These are phyloP conservation scores for Dendronephthya gigantea DNA, from an alignment of 64 coral and sea anemone genomes.

Conservation along the genomic window DNA sequence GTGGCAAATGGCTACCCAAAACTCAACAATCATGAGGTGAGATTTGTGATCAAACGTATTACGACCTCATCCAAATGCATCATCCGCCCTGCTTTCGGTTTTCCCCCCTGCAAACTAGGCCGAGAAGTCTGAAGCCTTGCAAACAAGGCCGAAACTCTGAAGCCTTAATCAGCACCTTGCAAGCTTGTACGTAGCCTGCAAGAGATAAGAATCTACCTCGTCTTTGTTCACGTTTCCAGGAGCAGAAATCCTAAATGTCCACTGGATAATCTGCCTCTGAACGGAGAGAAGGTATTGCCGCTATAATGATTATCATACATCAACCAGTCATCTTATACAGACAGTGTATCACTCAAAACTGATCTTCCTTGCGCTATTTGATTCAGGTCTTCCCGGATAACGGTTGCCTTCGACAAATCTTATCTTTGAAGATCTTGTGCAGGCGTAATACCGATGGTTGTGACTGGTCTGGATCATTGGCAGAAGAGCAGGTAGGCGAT, in stretches of 20 bases:
- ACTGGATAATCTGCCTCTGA: slow-evolving; percentile 68
- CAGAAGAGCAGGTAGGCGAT: slow-evolving; percentile 17
- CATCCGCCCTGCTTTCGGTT: too few relatives aligned
- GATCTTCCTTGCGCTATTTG: background rate
- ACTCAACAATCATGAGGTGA: too few relatives aligned
- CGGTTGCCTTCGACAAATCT: slow-evolving; percentile 46
- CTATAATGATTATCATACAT: background rate
- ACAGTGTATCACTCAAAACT: background rate
- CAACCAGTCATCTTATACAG: background rate
- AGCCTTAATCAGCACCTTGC: too few relatives aligned
- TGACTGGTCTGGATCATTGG: slow-evolving; percentile 20
- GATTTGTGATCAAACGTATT: too few relatives aligned
- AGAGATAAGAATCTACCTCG: too few relatives aligned
- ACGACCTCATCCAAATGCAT: too few relatives aligned
- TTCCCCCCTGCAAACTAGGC: too few relatives aligned
- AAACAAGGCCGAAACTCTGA: too few relatives aligned
- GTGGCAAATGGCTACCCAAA: too few relatives aligned
- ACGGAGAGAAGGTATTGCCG: slow-evolving; percentile 49
- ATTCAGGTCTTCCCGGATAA: slow-evolving; percentile 45
- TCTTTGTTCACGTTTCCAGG: slow-evolving; percentile 26
- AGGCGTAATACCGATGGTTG: slow-evolving; percentile 26
- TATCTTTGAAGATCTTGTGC: slow-evolving; percentile 36
- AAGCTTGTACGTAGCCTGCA: too few relatives aligned
- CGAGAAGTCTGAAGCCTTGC: too few relatives aligned
- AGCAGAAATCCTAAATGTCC: slow-evolving; percentile 87